These are phyloP conservation scores for Macrochelys suwanniensis DNA, from an alignment of 2,797 vertebrate genomes.

Conservation along the genomic window DNA sequence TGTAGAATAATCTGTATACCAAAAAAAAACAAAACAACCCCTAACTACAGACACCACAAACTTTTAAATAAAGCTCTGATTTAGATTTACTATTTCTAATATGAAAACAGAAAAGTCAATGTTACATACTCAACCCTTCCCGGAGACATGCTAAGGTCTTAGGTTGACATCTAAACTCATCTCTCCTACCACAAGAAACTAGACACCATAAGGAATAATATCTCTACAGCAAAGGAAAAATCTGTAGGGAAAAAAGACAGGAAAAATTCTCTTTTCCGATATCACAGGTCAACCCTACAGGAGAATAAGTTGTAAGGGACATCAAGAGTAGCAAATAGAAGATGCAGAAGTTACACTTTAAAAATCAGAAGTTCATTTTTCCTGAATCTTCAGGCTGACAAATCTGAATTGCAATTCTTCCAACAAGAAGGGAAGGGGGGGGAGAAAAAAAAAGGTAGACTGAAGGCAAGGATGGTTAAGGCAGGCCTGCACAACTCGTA, in stretches of 20 bases:
- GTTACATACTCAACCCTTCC: not conserved
- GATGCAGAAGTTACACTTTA: too few species aligned
- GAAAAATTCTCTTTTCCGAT: not conserved
- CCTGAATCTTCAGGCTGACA: not conserved
- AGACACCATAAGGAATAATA: too few species aligned
- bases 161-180: not conserved
- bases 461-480: not conserved
- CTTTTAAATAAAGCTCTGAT: not conserved
- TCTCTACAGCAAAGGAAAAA: not conserved
- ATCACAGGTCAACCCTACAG: not conserved
- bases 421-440: not conserved
- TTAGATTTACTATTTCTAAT: not conserved
- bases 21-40: too few species aligned
- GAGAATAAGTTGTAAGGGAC: not conserved
- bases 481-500: too few species aligned
- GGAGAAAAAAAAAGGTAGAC: accelerated
- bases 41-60: not conserved
- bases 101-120: not conserved
- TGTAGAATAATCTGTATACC: not conserved
- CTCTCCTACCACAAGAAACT: not conserved
- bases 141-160: not conserved
- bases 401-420: not conserved
- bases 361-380: too few species aligned
- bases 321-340: too few species aligned
- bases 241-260: too few species aligned